These are phyloP conservation scores for Uria aalge DNA, from an alignment of 2,113 vertebrate genomes.

Conservation along the genomic window DNA sequence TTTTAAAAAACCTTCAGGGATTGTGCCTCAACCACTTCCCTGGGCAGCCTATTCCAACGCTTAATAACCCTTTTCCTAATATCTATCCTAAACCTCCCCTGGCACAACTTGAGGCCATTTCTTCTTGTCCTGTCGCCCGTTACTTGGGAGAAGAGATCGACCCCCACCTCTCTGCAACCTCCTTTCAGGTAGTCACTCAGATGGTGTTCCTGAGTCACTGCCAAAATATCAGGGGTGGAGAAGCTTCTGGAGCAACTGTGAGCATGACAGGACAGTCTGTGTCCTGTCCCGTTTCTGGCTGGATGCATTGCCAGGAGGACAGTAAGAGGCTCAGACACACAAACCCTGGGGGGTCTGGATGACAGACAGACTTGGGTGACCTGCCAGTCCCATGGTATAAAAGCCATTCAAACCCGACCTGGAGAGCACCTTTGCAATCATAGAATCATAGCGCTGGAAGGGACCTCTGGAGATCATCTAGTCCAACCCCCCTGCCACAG, in stretches of 20 bases:
- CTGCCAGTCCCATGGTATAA: background rate
- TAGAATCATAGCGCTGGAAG: no score
- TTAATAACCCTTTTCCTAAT: no score
- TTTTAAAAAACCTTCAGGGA: no score
- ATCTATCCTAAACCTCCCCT: no score
- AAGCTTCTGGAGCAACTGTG: background rate
- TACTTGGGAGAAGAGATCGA: no score
- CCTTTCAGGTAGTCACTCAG: background rate
- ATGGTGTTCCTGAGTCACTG: background rate
- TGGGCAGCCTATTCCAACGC: no score
- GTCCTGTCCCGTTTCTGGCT: background rate
- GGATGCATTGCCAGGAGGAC: background rate
- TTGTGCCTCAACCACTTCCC: no score
- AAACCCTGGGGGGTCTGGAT: background rate
- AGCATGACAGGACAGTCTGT: background rate
- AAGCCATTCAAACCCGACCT: background rate
- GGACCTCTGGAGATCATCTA: no score
- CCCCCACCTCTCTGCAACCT: no score
- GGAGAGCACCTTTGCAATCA: background rate
- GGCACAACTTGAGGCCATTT: no score
- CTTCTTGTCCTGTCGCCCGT: no score
- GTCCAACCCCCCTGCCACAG: no score
- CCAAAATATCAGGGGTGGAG: background rate
- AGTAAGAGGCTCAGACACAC: background rate
- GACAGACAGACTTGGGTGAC: background rate